These are phyloP conservation scores for Physeter macrocephalus DNA, from an alignment of 2,113 vertebrate genomes.

Conservation along the genomic window DNA sequence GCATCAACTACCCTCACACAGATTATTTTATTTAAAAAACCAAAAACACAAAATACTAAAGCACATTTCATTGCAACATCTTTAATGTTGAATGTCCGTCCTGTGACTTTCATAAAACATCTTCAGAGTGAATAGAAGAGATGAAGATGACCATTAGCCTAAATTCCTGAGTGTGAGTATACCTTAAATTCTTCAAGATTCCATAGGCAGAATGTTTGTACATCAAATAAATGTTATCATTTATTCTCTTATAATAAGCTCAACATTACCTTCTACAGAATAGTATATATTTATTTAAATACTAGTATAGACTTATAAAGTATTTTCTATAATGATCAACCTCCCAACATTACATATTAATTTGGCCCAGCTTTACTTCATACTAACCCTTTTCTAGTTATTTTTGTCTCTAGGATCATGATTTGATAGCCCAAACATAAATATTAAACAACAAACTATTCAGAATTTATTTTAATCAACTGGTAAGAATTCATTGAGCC, in stretches of 20 bases:
- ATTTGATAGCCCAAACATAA: background rate
- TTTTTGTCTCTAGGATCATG: background rate
- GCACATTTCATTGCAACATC: background rate
- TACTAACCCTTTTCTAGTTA: background rate
- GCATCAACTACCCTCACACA: background rate
- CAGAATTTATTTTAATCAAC: background rate
- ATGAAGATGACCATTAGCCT: background rate
- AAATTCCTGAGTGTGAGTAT: background rate
- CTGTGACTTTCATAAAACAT: background rate
- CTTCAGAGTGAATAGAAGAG: background rate
- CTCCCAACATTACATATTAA: background rate
- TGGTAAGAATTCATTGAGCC: background rate
- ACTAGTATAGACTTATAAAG: background rate
- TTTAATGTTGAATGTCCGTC: background rate
- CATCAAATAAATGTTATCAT: background rate
- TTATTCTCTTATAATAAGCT: background rate
- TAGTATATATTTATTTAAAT: background rate
- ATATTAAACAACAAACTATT: background rate
- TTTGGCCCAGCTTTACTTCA: background rate
- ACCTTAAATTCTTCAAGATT: background rate
- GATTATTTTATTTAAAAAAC: background rate
- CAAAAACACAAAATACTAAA: background rate
- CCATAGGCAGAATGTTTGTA: background rate
- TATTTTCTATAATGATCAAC: background rate
- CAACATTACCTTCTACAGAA: background rate